Conservation (phyloP, 1,140 invertebrate species). For the Steinernema khuongi region DNA sequence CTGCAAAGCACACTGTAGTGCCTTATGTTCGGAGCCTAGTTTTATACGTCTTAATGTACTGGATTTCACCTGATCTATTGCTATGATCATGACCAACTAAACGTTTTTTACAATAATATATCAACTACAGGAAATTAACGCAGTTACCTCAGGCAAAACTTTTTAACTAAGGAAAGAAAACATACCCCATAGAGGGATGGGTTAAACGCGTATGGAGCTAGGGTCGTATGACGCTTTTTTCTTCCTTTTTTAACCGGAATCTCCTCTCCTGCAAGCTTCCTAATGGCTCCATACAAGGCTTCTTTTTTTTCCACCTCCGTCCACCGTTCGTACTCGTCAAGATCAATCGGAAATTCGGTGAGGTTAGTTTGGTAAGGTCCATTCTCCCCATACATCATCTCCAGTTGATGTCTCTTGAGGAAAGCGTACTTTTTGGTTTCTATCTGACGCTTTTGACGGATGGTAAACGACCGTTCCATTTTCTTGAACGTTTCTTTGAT, state of each 20-base stretch:
- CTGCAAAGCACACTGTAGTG: too few species aligned
- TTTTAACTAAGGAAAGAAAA: too few species aligned
- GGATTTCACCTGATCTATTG: too few species aligned
- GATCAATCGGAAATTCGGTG: slow-evolving; percentile 34
- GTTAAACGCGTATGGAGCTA: slow-evolving; percentile 33
- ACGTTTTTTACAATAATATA: too few species aligned
- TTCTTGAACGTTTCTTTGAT: background rate
- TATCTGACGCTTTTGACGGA: background rate
- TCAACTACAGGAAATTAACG: background rate
- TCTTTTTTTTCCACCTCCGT: slow-evolving; percentile 24
- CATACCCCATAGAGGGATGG: slow-evolving; percentile 26
- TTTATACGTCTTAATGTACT: too few species aligned
- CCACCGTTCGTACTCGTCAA: slow-evolving; percentile 29
- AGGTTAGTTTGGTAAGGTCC: slow-evolving; percentile 32
- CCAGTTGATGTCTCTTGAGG: slow-evolving; percentile 25
- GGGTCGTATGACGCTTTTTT: slow-evolving; percentile 13
- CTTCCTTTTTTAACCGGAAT: background rate
- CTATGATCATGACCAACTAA: too few species aligned
- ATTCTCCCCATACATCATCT: slow-evolving; percentile 24
- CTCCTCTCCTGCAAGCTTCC: slow-evolving; percentile 28
- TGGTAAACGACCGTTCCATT: background rate
- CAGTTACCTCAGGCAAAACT: background rate
- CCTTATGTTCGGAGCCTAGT: too few species aligned
- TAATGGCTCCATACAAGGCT: slow-evolving; percentile 24
- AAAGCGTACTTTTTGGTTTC: background rate